Base-by-base conservation (phyloP, 2,113 vertebrate genomes). In the Anser cygnoides region DNA sequence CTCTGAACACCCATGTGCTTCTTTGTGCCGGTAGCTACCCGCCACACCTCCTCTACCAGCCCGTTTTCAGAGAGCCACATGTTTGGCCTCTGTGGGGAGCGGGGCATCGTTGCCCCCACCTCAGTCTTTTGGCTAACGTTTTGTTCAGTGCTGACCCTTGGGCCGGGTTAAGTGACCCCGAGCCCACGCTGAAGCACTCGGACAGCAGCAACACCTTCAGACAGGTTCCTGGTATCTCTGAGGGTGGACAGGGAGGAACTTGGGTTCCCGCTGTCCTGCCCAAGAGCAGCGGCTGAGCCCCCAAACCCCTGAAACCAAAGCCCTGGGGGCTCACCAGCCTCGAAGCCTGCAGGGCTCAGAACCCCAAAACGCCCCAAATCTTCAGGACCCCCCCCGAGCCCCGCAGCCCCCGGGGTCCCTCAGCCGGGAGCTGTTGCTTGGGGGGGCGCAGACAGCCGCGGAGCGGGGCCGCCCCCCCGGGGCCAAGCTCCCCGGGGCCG, bases 401-500 rank as follows among this genome's bases (percentile, higher is more conserved):
- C 7, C 31, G 19, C 10, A 28, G 29, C 73, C 71, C 77, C 63
- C 12, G 54, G 71, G 55, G 62, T 46, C 86, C 49, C 77, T 15
- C 87, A 84, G 86, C 85, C 33, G 28, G 61, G 37, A 49, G 46
- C 49, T 50, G 49, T 23, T 23, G 49, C 49, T 25, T 22, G 49
- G 49, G 46, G 22, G 57, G 41, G 75, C 62, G 59, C 43, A 28
- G 52, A 63, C 78, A 43, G 20, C 4, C 3, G 15, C 22, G 33
- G 43, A 83, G 92, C 63, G 71, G 66, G 84, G 76, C 87, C 31
- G 3, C 91, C 74, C 89, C 50, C 75, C 76, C 81, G 29, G 88
- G 95, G 79, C 72, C 82, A 52, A 76, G 74, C 90, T 91, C 89
- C 90, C 90, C 87, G 41, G 75, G 96, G 90, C 96, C 85, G 75